Base-by-base conservation (phyloP, 1,140 invertebrate genomes). In the Oscheius sp. region DNA sequence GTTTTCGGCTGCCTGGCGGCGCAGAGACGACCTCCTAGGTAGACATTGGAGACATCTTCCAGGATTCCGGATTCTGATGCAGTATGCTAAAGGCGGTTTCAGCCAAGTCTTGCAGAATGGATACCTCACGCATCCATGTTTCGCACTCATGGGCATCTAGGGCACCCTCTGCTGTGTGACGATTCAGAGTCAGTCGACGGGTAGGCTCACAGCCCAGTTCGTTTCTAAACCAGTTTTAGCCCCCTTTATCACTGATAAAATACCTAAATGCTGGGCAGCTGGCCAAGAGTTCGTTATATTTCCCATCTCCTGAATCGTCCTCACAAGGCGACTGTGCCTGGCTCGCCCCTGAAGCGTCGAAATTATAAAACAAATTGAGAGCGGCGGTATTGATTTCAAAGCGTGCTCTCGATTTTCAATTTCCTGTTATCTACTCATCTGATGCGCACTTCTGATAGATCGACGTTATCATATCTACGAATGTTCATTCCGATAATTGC, bases 41-140 rank as follows among this genome's bases (percentile, higher is more conserved):
- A 83, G 3, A 83, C 82, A 66, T 83, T 83, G 3, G 83, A 84
- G 10, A 83, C 81, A 61, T 83, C 82, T 62, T 83, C 82, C 13
- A 83, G 68, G n/a, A 83, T 78, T 1, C 83, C 79, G 13, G 62
- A 64, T 62, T 74, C 69, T 13, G 69, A 36, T 18, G 69, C 69
- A 1, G 69, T 49, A 64, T 71, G 69, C 42, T 63, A 38, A 34
- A 32, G 15, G 13, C 7, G 15, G 32, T 35, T 32, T 42, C 7
- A 63, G 13, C 31, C 20, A 10, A 32, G 35, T 34, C 10, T 35
- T 63, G 1, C 15, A n/a, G 13, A 59, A 32, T 18, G 15, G 31
- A 13, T 42, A 63, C 61, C 63, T 84, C 83, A 49, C 82, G 75
- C 52, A 80, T 79, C 83, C 82, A 85, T 4, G 81, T 84, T 49